Evolutionary conservation across 2,797 vertebrate genomes (phyloP).

Genomic region (Knipowitschia caucasica): DNA sequence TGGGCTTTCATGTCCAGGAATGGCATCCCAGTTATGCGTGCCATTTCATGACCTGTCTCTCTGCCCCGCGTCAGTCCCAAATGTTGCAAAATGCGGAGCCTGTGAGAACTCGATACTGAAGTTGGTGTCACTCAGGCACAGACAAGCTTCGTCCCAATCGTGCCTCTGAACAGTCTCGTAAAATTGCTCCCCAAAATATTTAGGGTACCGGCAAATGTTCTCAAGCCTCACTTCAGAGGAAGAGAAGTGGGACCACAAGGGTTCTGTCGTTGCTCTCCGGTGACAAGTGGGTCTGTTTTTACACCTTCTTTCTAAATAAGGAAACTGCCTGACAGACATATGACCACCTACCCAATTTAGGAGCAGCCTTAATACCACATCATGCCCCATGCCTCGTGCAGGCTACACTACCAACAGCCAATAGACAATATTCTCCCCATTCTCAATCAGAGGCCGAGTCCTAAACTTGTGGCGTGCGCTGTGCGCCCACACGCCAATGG

Average conservation of each 20-base stretch:
- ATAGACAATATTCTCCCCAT: conserved; percentile 63
- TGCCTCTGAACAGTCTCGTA: conserved; percentile 6
- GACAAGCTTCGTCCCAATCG: conserved; percentile 34
- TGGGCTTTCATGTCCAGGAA: conserved; percentile 52
- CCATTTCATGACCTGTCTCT: conserved; percentile 38
- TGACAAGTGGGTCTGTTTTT: conserved; percentile 82
- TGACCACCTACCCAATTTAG: conserved; percentile 79
- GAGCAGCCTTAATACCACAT: conserved; percentile 64
- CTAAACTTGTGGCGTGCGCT: conserved; percentile 64
- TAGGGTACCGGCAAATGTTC: conserved; percentile 31
- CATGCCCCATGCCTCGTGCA: conserved; percentile 56
- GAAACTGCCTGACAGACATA: conserved; percentile 77
- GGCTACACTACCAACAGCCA: too few relatives aligned
- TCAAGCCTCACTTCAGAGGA: conserved; percentile 54
- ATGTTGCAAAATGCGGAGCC: conserved; percentile 18
- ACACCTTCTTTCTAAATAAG: conserved; percentile 90
- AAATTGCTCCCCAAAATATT: conserved; percentile 2
- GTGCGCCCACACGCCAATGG: conserved; percentile 29
- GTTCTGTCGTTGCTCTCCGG: conserved; percentile 75
- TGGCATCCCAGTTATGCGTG: conserved; percentile 52
- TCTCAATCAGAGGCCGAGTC: conserved; percentile 49
- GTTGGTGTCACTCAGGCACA: conserved; percentile 35
- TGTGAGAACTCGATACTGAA: conserved; percentile 21
- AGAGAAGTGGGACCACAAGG: conserved; percentile 62
- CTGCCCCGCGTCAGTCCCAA: conserved; percentile 30